These are phyloP conservation scores for Anabas testudineus DNA, from an alignment of 2,797 vertebrate genomes.

Conservation along the genomic window DNA sequence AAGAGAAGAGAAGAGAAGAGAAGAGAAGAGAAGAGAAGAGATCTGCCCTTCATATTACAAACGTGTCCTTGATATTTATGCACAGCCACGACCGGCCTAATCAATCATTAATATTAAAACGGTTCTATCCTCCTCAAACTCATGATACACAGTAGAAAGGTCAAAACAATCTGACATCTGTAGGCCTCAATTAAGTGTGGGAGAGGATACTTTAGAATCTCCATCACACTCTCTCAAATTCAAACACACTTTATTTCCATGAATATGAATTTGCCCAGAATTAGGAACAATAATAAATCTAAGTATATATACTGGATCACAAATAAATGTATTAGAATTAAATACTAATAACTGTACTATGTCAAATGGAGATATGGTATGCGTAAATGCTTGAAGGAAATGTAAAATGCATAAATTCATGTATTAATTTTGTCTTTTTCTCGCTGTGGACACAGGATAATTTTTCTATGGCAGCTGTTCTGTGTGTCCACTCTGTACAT, in stretches of 20 bases:
- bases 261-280: conserved; percentile 8
- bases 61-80: conserved; percentile 72
- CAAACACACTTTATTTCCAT: conserved; percentile 27
- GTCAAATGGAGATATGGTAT: background rate
- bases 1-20: too few relatives aligned
- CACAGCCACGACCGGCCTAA: conserved; percentile 69
- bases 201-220: conserved; percentile 51
- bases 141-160: conserved; percentile 60
- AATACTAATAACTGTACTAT: background rate
- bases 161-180: conserved; percentile 67
- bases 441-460: background rate
- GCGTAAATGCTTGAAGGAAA: background rate
- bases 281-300: conserved; percentile 12
- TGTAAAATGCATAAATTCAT: too few relatives aligned
- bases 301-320: conserved; percentile 1
- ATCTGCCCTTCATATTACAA: conserved; percentile 51
- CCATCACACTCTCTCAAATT: conserved; percentile 8
- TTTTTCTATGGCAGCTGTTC: background rate
- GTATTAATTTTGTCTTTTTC: too few relatives aligned
- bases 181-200: conserved; percentile 60
- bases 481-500: background rate
- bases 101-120: conserved; percentile 81
- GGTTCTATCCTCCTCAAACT: conserved; percentile 49
- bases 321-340: background rate
- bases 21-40: conserved; percentile 8